Base-by-base conservation (phyloP, 1,140 invertebrate species). In the Euwallacea fornicatus region DNA sequence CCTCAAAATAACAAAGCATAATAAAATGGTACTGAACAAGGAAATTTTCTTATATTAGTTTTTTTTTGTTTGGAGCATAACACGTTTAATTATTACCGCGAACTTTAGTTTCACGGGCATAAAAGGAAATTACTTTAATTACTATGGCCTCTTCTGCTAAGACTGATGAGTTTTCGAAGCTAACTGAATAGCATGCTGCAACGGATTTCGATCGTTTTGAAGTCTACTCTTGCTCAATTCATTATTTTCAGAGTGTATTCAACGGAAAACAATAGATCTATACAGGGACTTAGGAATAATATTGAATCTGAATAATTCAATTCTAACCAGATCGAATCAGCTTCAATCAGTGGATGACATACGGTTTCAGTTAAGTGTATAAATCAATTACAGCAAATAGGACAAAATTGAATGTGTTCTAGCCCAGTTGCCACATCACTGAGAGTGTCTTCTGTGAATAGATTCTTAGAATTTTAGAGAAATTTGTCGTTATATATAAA, bases 251-350 rank as follows among this genome's bases (percentile, higher is more conserved):
- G 54, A n/a, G 4, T 16, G 54, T 21, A 56, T 56, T 56, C 54
- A 56, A 60, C 10, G 13, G 61, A 50, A 46, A 11, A 63, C 61
- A 63, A 63, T 63, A 21, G 43, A n/a, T n/a, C 4, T 43, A 55
- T 15, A 66, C 54, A 66, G 56, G 33, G 53, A 33, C 64, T 11
- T 54, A 55, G 46, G 41, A 66, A 66, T 41, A 56, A 58, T 53
- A 53, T 66, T 56, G 64, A 66, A 66, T 66, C 56, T 66, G 64
- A 66, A 67, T 67, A 67, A 67, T 59, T 67, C n/a, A 67, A 67
- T 67, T 50, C 46, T n/a, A 67, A 59, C 54, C 54, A 58, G 53
- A 43, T 44, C 54, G 41, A 67, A 67, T 67, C 66, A 67, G 15
- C 54, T 58, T 67, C 55, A 67, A 67, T 67, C 66, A 67, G 43